A percentile compares a stretch with the other conserved stretches of the same genome.
Conservation (phyloP, 2,888 invertebrate species). For the Stenoptilia bipunctidactyla region DNA sequence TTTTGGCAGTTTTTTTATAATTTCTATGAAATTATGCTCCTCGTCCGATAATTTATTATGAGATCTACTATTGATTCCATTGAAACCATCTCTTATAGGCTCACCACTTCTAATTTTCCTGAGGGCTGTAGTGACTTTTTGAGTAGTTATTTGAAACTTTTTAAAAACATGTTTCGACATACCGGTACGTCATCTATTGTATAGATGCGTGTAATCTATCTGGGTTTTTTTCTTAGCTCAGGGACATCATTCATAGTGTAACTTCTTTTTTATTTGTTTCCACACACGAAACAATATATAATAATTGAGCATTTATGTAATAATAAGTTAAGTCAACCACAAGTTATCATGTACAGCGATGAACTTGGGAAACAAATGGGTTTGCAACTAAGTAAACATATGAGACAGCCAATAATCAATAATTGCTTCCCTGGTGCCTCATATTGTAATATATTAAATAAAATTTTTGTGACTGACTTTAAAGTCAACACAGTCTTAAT, state of each 20-base stretch:
- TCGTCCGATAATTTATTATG: conserved; percentile 1
- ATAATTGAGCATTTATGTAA: conserved; percentile 13
- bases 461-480: too few species aligned
- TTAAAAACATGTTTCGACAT: conserved; percentile 5
- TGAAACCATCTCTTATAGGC: background rate
- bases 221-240: conserved; percentile 3
- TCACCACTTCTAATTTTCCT: background rate
- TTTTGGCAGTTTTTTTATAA: conserved; percentile 10
- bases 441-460: too few species aligned
- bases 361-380: too few species aligned
- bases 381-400: too few species aligned
- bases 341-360: too few species aligned
- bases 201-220: conserved; percentile 2
- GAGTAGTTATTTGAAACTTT: conserved; percentile 3
- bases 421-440: too few species aligned
- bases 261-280: conserved; percentile 3
- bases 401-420: too few species aligned
- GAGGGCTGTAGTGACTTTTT: conserved; percentile 3
- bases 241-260: background rate
- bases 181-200: conserved; percentile 1
- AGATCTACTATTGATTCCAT: background rate
- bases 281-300: conserved; percentile 11
- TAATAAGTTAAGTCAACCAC: too few species aligned
- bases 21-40: conserved; percentile 1
- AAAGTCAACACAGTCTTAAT: too few species aligned